Evolutionary conservation across 2,888 invertebrate species (phyloP).

Genomic region (Eupsilia transversa): DNA sequence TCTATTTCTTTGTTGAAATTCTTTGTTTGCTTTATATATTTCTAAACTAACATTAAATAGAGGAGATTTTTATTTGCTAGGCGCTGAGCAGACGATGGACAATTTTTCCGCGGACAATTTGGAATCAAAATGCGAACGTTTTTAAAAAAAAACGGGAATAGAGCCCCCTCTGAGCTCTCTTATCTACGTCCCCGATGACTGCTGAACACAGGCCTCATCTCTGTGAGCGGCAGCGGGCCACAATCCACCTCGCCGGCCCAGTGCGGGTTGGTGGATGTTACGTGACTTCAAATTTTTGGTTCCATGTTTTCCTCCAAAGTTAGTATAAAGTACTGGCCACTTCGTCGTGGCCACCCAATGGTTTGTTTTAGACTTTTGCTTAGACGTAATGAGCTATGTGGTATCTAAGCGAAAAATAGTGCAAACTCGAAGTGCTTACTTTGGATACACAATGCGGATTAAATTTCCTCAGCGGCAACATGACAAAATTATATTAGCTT

Average conservation of each 20-base stretch:
- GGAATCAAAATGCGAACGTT: too few species aligned
- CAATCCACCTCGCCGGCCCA: too few species aligned
- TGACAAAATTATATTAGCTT: constrained; percentile 21
- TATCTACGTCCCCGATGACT: too few species aligned
- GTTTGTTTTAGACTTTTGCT: not conserved
- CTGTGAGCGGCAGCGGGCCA: too few species aligned
- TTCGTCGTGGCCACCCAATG: not conserved
- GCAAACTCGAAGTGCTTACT: constrained; percentile 15
- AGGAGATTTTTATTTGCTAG: too few species aligned
- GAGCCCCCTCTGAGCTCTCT: too few species aligned
- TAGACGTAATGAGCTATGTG: not conserved
- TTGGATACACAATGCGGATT: constrained; percentile 11
- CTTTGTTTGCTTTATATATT: constrained; percentile 20
- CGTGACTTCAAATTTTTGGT: not conserved
- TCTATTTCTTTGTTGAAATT: constrained; percentile 7
- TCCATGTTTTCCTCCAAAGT: too few species aligned
- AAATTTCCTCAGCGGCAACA: constrained; percentile 33
- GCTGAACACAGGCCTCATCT: too few species aligned
- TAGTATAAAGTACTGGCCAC: not conserved
- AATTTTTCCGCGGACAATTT: too few species aligned
- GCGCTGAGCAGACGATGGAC: too few species aligned
- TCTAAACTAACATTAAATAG: not conserved
- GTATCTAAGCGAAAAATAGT: constrained; percentile 19
- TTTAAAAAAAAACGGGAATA: too few species aligned
- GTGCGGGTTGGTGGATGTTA: too few species aligned